Base-by-base conservation (phyloP, 2,113 vertebrate species). In the Psophia crepitans region DNA sequence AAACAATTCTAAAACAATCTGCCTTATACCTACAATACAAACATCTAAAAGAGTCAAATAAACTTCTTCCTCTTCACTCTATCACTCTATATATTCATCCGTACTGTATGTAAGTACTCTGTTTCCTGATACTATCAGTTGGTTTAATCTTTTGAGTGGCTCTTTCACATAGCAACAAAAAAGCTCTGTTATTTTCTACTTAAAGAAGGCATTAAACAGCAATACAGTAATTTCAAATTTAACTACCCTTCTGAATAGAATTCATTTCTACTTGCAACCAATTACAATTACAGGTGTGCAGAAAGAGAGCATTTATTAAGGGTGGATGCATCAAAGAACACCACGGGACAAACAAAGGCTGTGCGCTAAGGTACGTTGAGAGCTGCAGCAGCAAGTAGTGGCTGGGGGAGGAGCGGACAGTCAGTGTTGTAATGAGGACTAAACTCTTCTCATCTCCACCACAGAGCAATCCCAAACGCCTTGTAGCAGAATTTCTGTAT, bases 351-450 rank as follows among this genome's bases (percentile, higher is more conserved):
- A 79, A 65, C 3, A 22, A 83, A 79, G n/a, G 39, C 20, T 78
- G 37, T 43, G n/a, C 2, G 0, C 21, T 69, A 57, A 41, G 26
- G 35, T 15, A 27, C 22, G 10, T 1, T 11, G n/a, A 23, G 28
- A 83, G 73, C 37, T 46, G 33, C 48, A 43, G 35, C n/a, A 53
- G 58, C 33, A 66, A 33, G 35, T 12, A 63, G 73, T 1, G 1
- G 58, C 5, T 43, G 21, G 16, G 19, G 16, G 27, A 23, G 21
- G 30, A 71, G 53, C 18, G 49, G 43, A 85, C 3, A 6, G 23
- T 21, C 8, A 4, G 35, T 14, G 33, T 6, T 6, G 6, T 18
- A 51, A 32, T 5, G 18, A 60, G 68, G 33, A 66, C 51, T 90
- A 14, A 73, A 73, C 13, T 60, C 44, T 66, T 32, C 54, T 76